phyloP scores from a whole-genome alignment of 2,888 invertebrate genomes.

The Zele albiditarsus region DNA sequence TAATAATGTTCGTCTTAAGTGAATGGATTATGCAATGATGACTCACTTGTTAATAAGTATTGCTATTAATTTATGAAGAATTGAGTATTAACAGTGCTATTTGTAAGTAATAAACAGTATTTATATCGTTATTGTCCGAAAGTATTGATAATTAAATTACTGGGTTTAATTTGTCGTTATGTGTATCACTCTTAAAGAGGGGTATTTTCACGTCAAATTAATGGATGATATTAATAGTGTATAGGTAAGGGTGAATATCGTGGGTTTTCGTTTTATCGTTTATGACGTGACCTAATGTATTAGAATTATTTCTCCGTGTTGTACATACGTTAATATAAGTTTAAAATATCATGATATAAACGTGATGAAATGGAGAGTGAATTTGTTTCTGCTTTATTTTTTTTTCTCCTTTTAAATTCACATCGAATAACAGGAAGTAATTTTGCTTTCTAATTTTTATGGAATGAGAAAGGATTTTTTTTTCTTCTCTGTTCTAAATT shows the following conservation, averaged over 20 bases:
- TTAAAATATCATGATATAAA: background rate
- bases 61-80: too few species aligned
- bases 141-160: background rate
- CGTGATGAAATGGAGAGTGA: background rate
- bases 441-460: too few species aligned
- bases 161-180: background rate
- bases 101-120: background rate
- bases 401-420: background rate
- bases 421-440: too few species aligned
- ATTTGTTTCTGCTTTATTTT: background rate
- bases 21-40: too few species aligned
- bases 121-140: background rate
- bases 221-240: background rate
- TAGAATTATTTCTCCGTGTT: constrained; percentile 17
- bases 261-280: constrained; percentile 8
- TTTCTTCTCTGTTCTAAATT: too few species aligned
- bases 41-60: too few species aligned
- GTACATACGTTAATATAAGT: background rate
- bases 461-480: too few species aligned
- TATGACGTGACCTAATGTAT: constrained; percentile 9
- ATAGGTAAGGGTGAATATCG: background rate
- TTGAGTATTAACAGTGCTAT: background rate
- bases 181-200: background rate
- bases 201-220: background rate
- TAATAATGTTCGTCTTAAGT: too few species aligned